Percentiles rank a stretch among this genome's conserved stretches.
phyloP scores from a whole-genome alignment of 2,888 invertebrate genomes.

The Drosophila sordidapex region DNA sequence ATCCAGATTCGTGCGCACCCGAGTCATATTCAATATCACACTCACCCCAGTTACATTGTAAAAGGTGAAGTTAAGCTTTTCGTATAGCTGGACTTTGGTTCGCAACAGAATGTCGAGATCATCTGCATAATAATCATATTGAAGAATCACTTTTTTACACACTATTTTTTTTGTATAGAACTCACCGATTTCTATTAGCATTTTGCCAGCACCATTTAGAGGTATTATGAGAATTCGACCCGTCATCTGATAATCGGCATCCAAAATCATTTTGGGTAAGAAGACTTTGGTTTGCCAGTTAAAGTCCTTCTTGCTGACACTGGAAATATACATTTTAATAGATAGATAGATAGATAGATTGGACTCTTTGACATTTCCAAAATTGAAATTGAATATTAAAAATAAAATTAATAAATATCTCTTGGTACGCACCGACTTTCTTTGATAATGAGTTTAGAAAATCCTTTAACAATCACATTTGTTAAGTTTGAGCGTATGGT shows the following conservation, averaged over 20 bases:
- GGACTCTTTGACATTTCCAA: background rate
- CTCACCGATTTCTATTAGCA: constrained; percentile 90
- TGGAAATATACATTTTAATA: constrained; percentile 60
- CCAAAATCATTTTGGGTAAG: constrained; percentile 88
- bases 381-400: background rate
- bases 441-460: constrained; percentile 87
- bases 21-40: constrained; percentile 88
- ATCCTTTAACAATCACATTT: constrained; percentile 88
- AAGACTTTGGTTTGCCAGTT: constrained; percentile 88
- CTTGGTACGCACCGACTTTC: constrained; percentile 86
- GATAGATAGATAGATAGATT: background rate
- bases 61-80: constrained; percentile 87
- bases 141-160: background rate
- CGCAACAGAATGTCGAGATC: constrained; percentile 88
- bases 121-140: constrained; percentile 82
- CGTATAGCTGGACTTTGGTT: constrained; percentile 87
- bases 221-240: constrained; percentile 89
- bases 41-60: constrained; percentile 88
- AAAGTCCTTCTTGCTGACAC: constrained; percentile 88
- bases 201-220: constrained; percentile 87
- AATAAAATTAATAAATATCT: background rate
- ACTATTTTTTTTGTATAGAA: background rate
- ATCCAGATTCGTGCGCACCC: constrained; percentile 88
- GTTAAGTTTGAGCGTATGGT: constrained; percentile 89
- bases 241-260: constrained; percentile 88